Evolutionary conservation across 2,113 vertebrate genomes (phyloP).

Genomic region (Penelope pileata): DNA sequence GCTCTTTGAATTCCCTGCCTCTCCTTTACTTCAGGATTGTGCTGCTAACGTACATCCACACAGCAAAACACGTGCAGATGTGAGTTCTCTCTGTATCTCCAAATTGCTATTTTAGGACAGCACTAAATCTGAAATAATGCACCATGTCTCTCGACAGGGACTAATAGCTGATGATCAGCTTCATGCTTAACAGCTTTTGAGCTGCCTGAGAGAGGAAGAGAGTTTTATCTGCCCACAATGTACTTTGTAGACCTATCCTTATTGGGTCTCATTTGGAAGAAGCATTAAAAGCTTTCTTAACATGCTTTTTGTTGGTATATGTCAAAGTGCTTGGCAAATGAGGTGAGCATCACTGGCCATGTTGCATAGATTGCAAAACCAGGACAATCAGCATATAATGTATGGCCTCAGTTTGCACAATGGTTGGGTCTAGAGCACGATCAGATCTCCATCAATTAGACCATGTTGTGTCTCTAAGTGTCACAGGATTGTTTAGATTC

Average conservation of each 20-base stretch:
- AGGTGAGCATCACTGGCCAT: neutral
- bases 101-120: neutral
- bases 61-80: neutral
- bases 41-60: neutral
- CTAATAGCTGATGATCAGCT: slow-evolving; percentile 8
- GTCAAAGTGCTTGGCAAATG: neutral
- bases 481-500: neutral
- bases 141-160: neutral
- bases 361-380: neutral
- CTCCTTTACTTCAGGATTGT: neutral
- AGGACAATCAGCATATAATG: neutral
- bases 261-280: neutral
- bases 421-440: neutral
- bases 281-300: slow-evolving; percentile 15
- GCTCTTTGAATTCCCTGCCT: neutral
- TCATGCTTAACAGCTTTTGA: slow-evolving; percentile 10
- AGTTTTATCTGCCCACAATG: slow-evolving; percentile 28
- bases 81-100: neutral
- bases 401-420: neutral
- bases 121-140: neutral
- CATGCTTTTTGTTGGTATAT: neutral
- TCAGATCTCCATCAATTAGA: neutral
- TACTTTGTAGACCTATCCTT: neutral
- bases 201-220: neutral
- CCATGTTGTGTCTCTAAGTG: neutral